Evolutionary conservation across 2,113 vertebrate species (phyloP), one percentile per base, ranked within the genome.

Genomic region (Herpetotheres cachinnans): DNA sequence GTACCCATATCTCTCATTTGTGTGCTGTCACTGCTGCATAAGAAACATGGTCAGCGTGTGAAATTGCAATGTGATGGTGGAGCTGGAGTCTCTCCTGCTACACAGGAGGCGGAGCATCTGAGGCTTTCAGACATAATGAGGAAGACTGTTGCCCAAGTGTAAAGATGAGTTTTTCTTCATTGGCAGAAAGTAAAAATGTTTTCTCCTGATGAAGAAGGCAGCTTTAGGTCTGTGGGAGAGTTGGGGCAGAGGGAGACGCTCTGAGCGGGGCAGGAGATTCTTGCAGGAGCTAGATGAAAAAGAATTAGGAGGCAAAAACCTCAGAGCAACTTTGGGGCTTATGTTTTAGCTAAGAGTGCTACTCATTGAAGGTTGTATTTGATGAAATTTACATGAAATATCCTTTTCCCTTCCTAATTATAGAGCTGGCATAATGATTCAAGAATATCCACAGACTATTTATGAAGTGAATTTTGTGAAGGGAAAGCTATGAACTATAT

Each of bases 211-310:
- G 6, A 11, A 18, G 7, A 52, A 66, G 34, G 44, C 59, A 91
- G 14, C 63, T 80, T 26, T 61, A 40, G 30, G 24, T 44, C 47
- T 89, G 29, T 3, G 5, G 52, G n/a, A 80, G 27, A 50, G 36
- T 19, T 0, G 0, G 22, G 42, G 17, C 17, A 27, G 66, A 19
- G 9, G 6, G n/a, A 63, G 10, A 3, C 42, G 27, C 1, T 8
- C 30, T 72, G 69, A 42, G 22, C 44, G 13, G 13, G 18, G 14
- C 5, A 38, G 26, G 18, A 76, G 16, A 38, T 63, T 71, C 22
- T 82, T 2, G 0, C 16, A 78, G 38, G 50, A 83, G 30, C 19
- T 36, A n/a, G 21, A 30, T 34, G 32, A 58, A 93, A 89, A 67
- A 63, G 25, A 54, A 65, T 77, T 32, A 3, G 17, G 59, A 79